Evolutionary conservation across 2,113 vertebrate species (phyloP).

Genomic region (Indicator indicator): DNA sequence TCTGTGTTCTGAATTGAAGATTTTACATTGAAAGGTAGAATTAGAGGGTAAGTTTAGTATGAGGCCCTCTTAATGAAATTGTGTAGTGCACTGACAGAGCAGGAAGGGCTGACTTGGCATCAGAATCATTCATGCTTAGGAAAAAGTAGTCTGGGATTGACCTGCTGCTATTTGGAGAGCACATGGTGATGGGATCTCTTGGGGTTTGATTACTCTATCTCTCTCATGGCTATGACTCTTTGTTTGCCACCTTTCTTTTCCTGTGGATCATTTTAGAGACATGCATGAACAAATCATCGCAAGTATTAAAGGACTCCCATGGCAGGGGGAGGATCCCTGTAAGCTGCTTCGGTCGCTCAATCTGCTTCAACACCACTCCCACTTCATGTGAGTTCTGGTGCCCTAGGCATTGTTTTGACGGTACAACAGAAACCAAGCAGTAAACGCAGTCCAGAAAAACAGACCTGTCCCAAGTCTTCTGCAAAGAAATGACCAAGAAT

Average conservation of each 20-base stretch:
- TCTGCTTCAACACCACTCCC: conserved; percentile 86
- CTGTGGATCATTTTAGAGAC: conserved; percentile 81
- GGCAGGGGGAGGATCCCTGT: conserved; percentile 93
- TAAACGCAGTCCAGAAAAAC: neutral
- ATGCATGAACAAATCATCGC: conserved; percentile 97
- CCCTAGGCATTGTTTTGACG: neutral
- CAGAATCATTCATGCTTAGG: neutral
- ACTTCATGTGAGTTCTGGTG: conserved; percentile 89
- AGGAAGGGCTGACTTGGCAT: neutral
- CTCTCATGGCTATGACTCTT: conserved; percentile 27
- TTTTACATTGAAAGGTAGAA: neutral
- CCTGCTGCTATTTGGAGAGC: neutral
- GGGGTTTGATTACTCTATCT: neutral
- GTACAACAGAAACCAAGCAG: conserved; percentile 49
- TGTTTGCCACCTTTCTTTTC: conserved; percentile 35
- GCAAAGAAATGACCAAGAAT: neutral
- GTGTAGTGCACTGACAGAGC: neutral
- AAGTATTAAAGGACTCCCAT: conserved; percentile 94
- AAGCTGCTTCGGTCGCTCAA: conserved; percentile 92
- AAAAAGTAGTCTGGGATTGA: conserved; percentile 48
- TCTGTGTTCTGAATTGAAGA: neutral
- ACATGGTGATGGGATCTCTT: conserved; percentile 26
- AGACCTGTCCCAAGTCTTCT: neutral
- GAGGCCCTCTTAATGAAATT: neutral
- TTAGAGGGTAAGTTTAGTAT: neutral